These are phyloP conservation scores for Apamea monoglypha DNA, from an alignment of 2,888 invertebrate species.

Conservation along the genomic window DNA sequence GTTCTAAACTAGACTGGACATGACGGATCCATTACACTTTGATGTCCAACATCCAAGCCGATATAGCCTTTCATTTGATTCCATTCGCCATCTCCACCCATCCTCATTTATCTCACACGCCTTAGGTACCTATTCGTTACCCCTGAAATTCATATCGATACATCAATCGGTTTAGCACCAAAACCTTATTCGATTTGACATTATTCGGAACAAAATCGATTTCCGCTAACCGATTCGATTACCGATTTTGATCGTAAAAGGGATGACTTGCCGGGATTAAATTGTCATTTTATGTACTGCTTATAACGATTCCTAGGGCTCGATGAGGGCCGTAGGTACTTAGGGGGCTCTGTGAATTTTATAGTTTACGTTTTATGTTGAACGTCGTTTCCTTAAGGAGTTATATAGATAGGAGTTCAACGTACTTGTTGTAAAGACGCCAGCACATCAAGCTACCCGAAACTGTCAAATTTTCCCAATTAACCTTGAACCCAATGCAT, in stretches of 20 bases:
- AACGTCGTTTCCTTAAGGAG: neutral
- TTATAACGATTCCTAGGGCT: slow-evolving; percentile 33
- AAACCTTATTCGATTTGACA: slow-evolving; percentile 23
- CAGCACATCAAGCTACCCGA: too few relatives aligned
- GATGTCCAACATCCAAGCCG: neutral
- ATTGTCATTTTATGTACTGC: slow-evolving; percentile 50
- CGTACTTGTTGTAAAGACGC: neutral
- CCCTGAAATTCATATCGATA: slow-evolving; percentile 28
- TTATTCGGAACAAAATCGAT: slow-evolving; percentile 55
- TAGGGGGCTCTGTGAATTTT: slow-evolving; percentile 29
- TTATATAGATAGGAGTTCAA: slow-evolving; percentile 3
- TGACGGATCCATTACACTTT: neutral
- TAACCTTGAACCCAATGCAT: too few relatives aligned
- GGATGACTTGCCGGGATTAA: slow-evolving; percentile 42
- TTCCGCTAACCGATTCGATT: slow-evolving; percentile 34
- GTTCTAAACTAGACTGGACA: neutral
- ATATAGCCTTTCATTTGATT: neutral
- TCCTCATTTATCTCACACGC: neutral
- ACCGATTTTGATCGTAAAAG: slow-evolving; percentile 41
- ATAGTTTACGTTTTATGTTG: slow-evolving; percentile 48
- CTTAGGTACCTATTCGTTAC: slow-evolving; percentile 4
- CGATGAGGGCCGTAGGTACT: slow-evolving; percentile 7
- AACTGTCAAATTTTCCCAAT: too few relatives aligned
- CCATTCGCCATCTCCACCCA: neutral
- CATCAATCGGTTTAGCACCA: slow-evolving; percentile 11